Evolutionary conservation across 2,888 invertebrate species (phyloP), one percentile per base, ranked within the genome.

Genomic region (Clusia tigrina): DNA sequence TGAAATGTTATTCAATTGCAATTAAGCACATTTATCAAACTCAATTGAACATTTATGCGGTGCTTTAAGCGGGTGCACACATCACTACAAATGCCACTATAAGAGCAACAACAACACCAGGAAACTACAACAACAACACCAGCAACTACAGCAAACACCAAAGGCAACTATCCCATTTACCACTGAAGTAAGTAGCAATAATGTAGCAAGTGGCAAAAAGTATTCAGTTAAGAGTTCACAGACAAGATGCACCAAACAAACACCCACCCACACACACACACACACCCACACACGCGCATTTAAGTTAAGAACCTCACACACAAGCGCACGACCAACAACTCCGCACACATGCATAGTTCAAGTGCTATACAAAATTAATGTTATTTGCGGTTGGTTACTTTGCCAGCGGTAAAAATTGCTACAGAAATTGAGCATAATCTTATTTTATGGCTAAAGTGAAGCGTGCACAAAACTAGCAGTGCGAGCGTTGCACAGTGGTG

Each of bases 1-100:
- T 71, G 70, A 67, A 71, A 67, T 69, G 69, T 68, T 65, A 73
- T 72, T 72, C 71, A 73, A 72, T 70, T 71, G 71, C 75, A 73
- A 74, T 73, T 72, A 73, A 69, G 72, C 67, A 64, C 66, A 70
- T 73, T 72, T 71, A 71, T 69, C 71, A 69, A 73, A 71, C 69
- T 71, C 68, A 71, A 73, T 71, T 69, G 69, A 70, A 71, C 69
- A 64, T 62, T 64, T 57, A 9, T 32, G 6, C 32, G 32, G 32
- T 32, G 12, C 6, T 32, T 32, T 32, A 6, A 32, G 6, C 12
- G 32, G 6, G 6, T 32, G 32, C 32, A 32, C 6, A 32, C n/a
- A n/a, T n/a, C n/a, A n/a, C n/a, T n/a, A n/a, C n/a, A n/a, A n/a
- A n/a, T n/a, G n/a, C n/a, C n/a, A n/a, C n/a, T n/a, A n/a, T 46